Evolutionary conservation across 2,113 vertebrate genomes (phyloP).

Genomic region (Paralichthys olivaceus): DNA sequence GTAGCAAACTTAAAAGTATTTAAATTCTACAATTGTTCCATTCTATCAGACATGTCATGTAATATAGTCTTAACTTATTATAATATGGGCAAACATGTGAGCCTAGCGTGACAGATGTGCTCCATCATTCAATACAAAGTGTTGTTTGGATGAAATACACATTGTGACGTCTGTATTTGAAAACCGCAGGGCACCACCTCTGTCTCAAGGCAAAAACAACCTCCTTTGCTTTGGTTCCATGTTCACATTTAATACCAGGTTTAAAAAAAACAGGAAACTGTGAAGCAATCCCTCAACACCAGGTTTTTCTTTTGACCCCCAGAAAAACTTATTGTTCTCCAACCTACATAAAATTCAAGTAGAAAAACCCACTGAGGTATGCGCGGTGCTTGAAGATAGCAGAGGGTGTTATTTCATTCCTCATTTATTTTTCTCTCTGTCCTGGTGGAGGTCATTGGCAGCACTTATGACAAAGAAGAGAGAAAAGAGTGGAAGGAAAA

Average conservation of each 20-base stretch:
- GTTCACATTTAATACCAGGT: background rate
- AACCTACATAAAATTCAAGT: background rate
- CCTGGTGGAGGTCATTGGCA: constrained; percentile 7
- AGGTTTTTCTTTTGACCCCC: background rate
- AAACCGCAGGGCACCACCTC: background rate
- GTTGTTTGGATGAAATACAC: background rate
- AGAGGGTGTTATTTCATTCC: background rate
- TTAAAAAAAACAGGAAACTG: background rate
- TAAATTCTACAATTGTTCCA: too few relatives aligned
- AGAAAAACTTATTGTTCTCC: background rate
- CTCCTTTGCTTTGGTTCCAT: background rate
- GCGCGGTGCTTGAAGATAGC: background rate
- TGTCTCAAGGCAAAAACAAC: too few relatives aligned
- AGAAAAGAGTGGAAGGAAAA: background rate
- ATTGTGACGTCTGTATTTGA: background rate
- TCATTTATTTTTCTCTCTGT: constrained; percentile 3
- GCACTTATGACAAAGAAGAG: constrained; percentile 22
- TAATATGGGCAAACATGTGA: background rate
- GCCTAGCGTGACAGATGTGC: background rate
- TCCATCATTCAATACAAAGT: background rate
- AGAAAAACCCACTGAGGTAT: constrained; percentile 15
- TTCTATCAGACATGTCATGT: too few relatives aligned
- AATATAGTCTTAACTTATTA: too few relatives aligned
- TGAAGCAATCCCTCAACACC: background rate
- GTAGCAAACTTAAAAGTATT: too few relatives aligned